A percentile compares a stretch with the other conserved stretches of the same genome.
Conservation (phyloP, 1,140 invertebrate species). For the Euura lappo region DNA sequence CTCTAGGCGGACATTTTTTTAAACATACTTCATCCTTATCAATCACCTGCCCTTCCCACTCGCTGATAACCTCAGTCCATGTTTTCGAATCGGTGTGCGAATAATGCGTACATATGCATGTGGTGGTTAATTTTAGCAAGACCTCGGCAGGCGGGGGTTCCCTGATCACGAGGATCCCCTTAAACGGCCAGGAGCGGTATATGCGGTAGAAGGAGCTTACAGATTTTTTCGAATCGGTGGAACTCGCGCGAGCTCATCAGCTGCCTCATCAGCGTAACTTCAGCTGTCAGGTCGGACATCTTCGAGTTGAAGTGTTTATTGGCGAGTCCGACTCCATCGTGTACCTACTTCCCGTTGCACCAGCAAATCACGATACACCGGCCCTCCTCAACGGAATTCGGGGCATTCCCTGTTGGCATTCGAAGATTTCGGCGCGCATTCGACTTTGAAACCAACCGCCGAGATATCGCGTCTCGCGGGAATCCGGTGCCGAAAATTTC, state of each 20-base stretch:
- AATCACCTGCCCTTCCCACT: neutral
- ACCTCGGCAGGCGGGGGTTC: neutral
- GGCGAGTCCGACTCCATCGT: conserved; percentile 14
- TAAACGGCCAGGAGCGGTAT: neutral
- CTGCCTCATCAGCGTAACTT: conserved; percentile 27
- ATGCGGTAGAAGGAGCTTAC: neutral
- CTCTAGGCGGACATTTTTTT: neutral
- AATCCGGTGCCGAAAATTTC: neutral
- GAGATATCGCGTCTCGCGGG: neutral
- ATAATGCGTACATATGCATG: too few relatives aligned
- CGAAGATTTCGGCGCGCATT: conserved; percentile 20
- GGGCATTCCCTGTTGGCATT: conserved; percentile 36
- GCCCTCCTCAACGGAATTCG: conserved; percentile 30
- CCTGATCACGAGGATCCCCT: neutral
- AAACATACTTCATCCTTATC: neutral
- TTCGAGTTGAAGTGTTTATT: conserved; percentile 25
- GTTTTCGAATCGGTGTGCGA: too few relatives aligned
- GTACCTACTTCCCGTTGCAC: conserved; percentile 11
- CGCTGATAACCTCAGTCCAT: too few relatives aligned
- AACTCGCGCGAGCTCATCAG: conserved; percentile 14
- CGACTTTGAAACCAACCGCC: neutral
- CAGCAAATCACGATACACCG: conserved; percentile 22
- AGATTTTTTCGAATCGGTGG: conserved; percentile 3
- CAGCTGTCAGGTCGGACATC: conserved; percentile 21
- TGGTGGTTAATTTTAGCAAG: too few relatives aligned